Evolutionary conservation across 2,113 vertebrate genomes (phyloP), one percentile per base, ranked within the genome.

Genomic region (Nothocercus nigrocapillus): DNA sequence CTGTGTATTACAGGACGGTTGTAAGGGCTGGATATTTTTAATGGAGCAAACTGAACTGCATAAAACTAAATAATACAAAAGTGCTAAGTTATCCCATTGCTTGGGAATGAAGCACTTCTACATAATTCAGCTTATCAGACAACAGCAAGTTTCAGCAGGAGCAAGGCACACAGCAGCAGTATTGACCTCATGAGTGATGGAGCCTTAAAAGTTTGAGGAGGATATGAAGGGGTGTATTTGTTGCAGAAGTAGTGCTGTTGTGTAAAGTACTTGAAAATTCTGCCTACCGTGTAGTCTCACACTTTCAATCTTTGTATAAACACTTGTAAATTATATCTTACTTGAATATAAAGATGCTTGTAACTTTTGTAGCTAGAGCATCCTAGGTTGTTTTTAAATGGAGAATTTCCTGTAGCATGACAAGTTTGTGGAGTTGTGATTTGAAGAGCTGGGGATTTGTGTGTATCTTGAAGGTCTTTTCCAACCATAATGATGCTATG

Each of bases 191-290:
- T n/a, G 82, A 82, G 54, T 4, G 70, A 24, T 77, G 12, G 45
- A 40, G 69, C 70, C 30, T 40, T 56, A 25, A 78, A 38, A 38
- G 42, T 51, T 82, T 8, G 32, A 34, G 28, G 36, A 36, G 68
- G 36, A 24, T 80, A 0, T 3, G 54, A 56, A 62, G 73, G 6
- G 20, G 14, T 34, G 20, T 9, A 3, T 61, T 9, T 19, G 4
- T 69, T 83, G 62, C 1, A 1, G 49, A 89, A 89, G 53, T 42
- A 53, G 42, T 25, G 25, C 42, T 69, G 47, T 36, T 69, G 30
- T 63, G 14, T 10, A 28, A 36, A 63, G 17, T 9, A 34, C 32
- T 74, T 22, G 54, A 83, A 47, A 45, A 28, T 40, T 78, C 25
- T 64, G 32, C 4, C 58, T 64, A 42, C n/a, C 13, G 24, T 13